Conservation (phyloP, 2,888 invertebrate species). For the Chymomyza procnemis region DNA sequence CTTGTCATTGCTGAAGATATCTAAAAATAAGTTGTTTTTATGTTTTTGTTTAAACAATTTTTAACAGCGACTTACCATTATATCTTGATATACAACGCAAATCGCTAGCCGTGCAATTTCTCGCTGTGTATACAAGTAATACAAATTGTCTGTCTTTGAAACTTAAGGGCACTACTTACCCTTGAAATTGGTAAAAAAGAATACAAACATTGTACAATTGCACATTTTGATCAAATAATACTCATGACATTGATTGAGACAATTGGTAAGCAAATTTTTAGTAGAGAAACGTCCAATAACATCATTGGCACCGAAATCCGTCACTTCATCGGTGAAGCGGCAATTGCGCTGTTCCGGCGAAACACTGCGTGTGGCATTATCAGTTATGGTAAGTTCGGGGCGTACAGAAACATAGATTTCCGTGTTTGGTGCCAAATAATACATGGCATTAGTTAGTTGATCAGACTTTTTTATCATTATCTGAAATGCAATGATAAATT, state of each 20-base stretch:
- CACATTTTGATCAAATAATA: slow-evolving; percentile 66
- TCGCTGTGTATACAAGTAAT: slow-evolving; percentile 29
- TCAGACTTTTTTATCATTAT: slow-evolving; percentile 68
- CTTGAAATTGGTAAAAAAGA: slow-evolving; percentile 55
- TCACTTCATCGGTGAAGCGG: slow-evolving; percentile 58
- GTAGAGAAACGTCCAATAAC: slow-evolving; percentile 36
- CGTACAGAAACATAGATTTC: slow-evolving; percentile 69
- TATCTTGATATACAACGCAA: slow-evolving; percentile 70
- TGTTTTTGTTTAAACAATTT: neutral
- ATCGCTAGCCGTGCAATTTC: slow-evolving; percentile 56
- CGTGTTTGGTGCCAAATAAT: slow-evolving; percentile 65
- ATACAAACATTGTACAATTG: slow-evolving; percentile 73
- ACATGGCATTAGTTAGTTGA: slow-evolving; percentile 58
- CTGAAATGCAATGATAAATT: slow-evolving; percentile 31
- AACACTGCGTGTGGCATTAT: slow-evolving; percentile 53
- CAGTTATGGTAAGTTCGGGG: slow-evolving; percentile 71
- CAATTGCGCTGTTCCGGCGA: slow-evolving; percentile 68
- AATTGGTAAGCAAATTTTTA: slow-evolving; percentile 65
- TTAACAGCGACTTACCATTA: slow-evolving; percentile 54
- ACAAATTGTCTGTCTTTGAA: neutral
- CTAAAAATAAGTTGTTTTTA: slow-evolving; percentile 28
- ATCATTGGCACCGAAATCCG: slow-evolving; percentile 43
- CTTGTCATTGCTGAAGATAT: slow-evolving; percentile 73
- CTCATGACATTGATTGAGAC: slow-evolving; percentile 74
- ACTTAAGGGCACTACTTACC: slow-evolving; percentile 41